A percentile compares a stretch with the other conserved stretches of the same genome.
Evolutionary conservation across 2,113 vertebrate species (phyloP).

Genomic region (Rafetus swinhoei): DNA sequence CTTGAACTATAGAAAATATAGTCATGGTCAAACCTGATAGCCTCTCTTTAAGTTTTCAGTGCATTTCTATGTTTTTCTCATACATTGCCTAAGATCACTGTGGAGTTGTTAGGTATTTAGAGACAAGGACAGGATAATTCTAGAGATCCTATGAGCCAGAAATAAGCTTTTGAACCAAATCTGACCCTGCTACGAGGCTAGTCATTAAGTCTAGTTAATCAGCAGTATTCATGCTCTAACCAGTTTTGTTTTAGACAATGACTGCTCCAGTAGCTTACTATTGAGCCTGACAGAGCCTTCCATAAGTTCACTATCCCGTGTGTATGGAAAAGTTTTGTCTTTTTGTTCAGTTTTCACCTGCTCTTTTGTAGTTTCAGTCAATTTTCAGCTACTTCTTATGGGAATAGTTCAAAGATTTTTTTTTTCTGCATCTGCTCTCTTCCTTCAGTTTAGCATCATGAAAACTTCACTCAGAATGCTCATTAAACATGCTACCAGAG

Average conservation of each 20-base stretch:
- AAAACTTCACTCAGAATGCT: neutral
- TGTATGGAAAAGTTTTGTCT: neutral
- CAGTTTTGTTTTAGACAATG: neutral
- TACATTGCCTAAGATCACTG: neutral
- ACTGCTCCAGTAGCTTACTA: neutral
- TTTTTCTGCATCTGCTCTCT: neutral
- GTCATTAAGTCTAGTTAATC: neutral
- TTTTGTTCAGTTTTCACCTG: neutral
- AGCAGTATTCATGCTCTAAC: neutral
- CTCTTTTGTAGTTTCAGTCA: neutral
- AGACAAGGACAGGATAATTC: neutral
- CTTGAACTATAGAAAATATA: neutral
- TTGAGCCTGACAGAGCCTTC: neutral
- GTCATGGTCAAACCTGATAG: neutral
- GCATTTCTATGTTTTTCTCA: neutral
- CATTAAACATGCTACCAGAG: neutral
- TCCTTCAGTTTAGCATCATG: neutral
- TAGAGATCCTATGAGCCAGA: neutral
- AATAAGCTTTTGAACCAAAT: neutral
- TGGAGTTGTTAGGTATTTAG: neutral
- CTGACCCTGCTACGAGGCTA: neutral
- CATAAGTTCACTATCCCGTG: neutral
- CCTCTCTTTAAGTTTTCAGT: neutral
- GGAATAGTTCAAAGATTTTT: neutral
- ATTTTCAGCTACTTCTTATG: neutral